Evolutionary conservation across 1,140 invertebrate species (phyloP), one percentile per base, ranked within the genome.

Genomic region (Hylaeus volcanicus): DNA sequence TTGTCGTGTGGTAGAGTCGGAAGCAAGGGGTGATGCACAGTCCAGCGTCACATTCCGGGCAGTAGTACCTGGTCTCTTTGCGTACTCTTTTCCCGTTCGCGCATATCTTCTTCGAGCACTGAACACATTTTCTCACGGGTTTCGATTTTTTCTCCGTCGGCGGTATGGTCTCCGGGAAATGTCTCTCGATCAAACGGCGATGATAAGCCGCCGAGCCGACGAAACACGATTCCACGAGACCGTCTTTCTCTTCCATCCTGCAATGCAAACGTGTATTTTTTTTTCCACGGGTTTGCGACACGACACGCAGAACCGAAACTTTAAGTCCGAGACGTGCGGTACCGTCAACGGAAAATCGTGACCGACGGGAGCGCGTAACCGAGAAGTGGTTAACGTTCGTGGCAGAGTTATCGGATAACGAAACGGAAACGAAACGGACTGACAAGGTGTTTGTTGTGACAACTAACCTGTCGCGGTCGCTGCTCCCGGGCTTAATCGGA

Each of bases 11-110:
- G 41, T 39, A 79, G 69, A 58, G 80, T 51, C 15, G 87, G 68
- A 14, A 89, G 76, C 53, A 81, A 76, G 9, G 66, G 85, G 89
- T 84, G 64, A 90, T 88, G 88, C 89, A 77, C 43, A 69, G 15
- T 69, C 66, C 66, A 55, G 55, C 66, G 26, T 69, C 26, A 26
- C 66, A 55, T 12, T 69, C 48, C 1, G 45, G 45, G 51, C 66
- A 69, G 14, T 69, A 69, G 37, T 53, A 69, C 51, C 66, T 69
- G 11, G 66, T 69, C 51, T 69, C 66, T 69, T 69, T 69, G 1
- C 66, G 66, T 1, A 69, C 5, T 12, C 48, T n/a, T 53, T 69
- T 55, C n/a, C 66, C 66, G 45, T 69, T 69, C 12, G 1, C 48
- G 37, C 11, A 51, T 11, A 12, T 69, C 48, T 69, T 69, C 66